These are phyloP conservation scores for Elmis aenea DNA, from an alignment of 2,888 invertebrate genomes.

Conservation along the genomic window DNA sequence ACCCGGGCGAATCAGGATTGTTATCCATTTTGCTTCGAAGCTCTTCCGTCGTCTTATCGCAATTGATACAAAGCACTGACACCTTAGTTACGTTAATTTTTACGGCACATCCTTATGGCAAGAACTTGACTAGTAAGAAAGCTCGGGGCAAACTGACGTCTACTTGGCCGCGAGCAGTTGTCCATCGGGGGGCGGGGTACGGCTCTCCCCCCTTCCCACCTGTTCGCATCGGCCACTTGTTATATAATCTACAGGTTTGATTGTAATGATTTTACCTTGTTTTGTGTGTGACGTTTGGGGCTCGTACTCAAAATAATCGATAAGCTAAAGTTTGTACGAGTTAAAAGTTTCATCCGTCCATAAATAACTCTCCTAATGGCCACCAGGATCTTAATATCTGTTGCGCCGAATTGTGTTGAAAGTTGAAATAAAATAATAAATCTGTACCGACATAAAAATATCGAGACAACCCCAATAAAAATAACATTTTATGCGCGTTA, in stretches of 20 bases:
- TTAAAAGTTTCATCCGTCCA: too few species aligned
- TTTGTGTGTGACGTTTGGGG: not conserved
- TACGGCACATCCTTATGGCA: slow-evolving; percentile 36
- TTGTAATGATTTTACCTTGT: slow-evolving; percentile 14
- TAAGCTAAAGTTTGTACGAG: too few species aligned
- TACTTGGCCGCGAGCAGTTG: slow-evolving; percentile 43
- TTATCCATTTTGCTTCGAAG: slow-evolving; percentile 35
- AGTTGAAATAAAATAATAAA: too few species aligned
- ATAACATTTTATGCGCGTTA: too few species aligned
- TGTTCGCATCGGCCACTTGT: slow-evolving; percentile 36
- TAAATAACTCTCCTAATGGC: too few species aligned
- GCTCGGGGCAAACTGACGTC: slow-evolving; percentile 45
- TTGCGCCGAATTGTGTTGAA: too few species aligned
- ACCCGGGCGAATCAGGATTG: slow-evolving; percentile 46
- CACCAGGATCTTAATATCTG: too few species aligned
- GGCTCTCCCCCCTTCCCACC: slow-evolving; percentile 30
- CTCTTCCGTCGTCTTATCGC: too few species aligned
- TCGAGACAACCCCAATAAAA: too few species aligned
- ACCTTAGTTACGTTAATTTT: slow-evolving; percentile 26
- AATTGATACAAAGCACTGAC: slow-evolving; percentile 18
- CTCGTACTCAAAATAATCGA: too few species aligned
- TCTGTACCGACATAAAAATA: too few species aligned
- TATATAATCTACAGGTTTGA: slow-evolving; percentile 37
- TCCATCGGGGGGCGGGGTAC: slow-evolving; percentile 36
- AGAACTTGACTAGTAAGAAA: slow-evolving; percentile 40